Conservation (phyloP, 2,113 vertebrate species). For the Hippoglossus stenolepis region DNA sequence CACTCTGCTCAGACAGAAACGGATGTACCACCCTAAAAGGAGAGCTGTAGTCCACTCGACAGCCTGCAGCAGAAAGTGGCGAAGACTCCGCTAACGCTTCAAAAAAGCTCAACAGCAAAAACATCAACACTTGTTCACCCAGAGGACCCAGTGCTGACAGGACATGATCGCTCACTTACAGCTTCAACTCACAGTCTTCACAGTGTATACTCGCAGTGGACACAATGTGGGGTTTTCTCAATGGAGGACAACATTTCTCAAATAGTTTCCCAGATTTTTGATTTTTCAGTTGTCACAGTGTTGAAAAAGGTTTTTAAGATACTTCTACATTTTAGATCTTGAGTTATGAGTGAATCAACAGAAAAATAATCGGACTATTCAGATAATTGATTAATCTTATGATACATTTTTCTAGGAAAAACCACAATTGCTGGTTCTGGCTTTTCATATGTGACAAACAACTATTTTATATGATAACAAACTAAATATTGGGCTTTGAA, state of each 20-base stretch:
- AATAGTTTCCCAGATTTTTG: neutral
- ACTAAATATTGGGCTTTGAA: too few relatives aligned
- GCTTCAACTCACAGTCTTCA: neutral
- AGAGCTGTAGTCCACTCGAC: conserved; percentile 10
- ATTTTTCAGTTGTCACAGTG: neutral
- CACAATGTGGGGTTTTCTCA: neutral
- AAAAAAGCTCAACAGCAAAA: conserved; percentile 34
- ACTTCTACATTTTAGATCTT: neutral
- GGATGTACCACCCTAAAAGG: conserved; percentile 5
- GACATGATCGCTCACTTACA: conserved; percentile 22
- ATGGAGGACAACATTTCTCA: neutral
- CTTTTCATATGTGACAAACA: too few relatives aligned
- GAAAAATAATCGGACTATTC: neutral
- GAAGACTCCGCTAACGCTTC: conserved; percentile 11
- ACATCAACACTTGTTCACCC: conserved; percentile 30
- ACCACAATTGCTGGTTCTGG: too few relatives aligned
- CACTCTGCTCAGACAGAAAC: conserved; percentile 36
- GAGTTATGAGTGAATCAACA: neutral
- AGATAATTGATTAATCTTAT: too few relatives aligned
- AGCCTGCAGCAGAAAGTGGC: conserved; percentile 14
- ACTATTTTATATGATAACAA: too few relatives aligned
- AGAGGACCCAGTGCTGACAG: neutral
- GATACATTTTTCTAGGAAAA: too few relatives aligned
- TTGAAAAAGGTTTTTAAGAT: too few relatives aligned
- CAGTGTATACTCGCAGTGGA: neutral